phyloP scores from a whole-genome alignment of 2,888 invertebrate species.

The Aphrophora alni region DNA sequence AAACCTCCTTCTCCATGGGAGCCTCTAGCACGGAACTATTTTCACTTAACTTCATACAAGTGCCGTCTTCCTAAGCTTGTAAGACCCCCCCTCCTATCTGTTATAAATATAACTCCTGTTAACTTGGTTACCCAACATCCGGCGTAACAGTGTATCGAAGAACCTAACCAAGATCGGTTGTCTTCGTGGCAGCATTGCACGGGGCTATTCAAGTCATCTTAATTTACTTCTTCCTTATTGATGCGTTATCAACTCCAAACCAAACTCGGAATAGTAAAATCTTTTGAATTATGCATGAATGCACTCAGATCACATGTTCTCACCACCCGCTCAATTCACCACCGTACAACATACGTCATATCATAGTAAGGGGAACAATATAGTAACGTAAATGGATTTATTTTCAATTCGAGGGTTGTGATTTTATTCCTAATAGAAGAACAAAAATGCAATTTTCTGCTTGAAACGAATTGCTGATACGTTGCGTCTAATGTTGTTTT shows the following conservation, averaged over 20 bases:
- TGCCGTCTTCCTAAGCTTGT: too few relatives aligned
- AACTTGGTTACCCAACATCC: too few relatives aligned
- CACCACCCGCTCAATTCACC: background rate
- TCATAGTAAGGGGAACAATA: background rate
- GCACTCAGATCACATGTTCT: background rate
- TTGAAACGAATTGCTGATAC: background rate
- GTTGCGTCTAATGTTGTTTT: background rate
- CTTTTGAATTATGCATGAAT: background rate
- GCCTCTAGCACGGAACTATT: too few relatives aligned
- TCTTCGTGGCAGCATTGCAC: too few relatives aligned
- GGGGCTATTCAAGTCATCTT: too few relatives aligned
- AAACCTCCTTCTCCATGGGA: too few relatives aligned
- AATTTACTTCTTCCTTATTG: too few relatives aligned
- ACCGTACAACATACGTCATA: background rate
- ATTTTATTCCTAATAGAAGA: background rate
- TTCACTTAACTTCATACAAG: too few relatives aligned
- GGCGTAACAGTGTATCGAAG: too few relatives aligned
- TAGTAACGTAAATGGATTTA: background rate
- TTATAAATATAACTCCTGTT: too few relatives aligned
- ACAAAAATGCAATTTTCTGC: conserved; percentile 1
- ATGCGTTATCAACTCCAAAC: background rate
- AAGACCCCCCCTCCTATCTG: too few relatives aligned
- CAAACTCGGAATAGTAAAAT: background rate
- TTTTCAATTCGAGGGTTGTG: background rate
- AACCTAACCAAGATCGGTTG: too few relatives aligned